A percentile compares a stretch with the other conserved stretches of the same genome.
Conservation (phyloP, 2,888 invertebrate species). For the Rhamnusium bicolor region DNA sequence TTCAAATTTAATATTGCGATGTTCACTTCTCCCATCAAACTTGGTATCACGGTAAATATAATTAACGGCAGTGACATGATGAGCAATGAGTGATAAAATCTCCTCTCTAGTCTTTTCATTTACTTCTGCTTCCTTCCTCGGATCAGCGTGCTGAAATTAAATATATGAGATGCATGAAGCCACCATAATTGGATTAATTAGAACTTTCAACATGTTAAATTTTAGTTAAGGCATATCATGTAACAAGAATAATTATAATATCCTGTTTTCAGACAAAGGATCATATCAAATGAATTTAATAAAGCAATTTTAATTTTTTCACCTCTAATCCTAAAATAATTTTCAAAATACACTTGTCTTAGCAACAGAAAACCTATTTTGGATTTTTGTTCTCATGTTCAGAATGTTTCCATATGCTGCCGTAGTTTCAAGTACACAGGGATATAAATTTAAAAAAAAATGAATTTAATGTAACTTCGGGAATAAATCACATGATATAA, state of each 20-base stretch:
- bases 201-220: background rate
- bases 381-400: too few species aligned
- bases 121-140: constrained; percentile 78
- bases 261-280: background rate
- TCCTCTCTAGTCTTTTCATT: constrained; percentile 96
- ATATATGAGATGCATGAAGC: background rate
- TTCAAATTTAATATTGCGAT: constrained; percentile 96
- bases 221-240: background rate
- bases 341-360: too few species aligned
- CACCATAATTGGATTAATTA: background rate
- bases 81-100: constrained; percentile 96
- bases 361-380: too few species aligned
- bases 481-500: too few species aligned
- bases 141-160: constrained; percentile 79
- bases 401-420: too few species aligned
- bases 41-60: constrained; percentile 96
- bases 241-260: background rate
- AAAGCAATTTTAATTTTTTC: too few species aligned
- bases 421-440: too few species aligned
- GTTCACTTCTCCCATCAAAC: constrained; percentile 92
- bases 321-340: too few species aligned
- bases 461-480: too few species aligned
- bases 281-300: background rate
- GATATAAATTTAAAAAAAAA: too few species aligned
- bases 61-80: constrained; percentile 98